Evolutionary conservation across 2,888 invertebrate genomes (phyloP).

Genomic region (Tanytarsus gracilentus): DNA sequence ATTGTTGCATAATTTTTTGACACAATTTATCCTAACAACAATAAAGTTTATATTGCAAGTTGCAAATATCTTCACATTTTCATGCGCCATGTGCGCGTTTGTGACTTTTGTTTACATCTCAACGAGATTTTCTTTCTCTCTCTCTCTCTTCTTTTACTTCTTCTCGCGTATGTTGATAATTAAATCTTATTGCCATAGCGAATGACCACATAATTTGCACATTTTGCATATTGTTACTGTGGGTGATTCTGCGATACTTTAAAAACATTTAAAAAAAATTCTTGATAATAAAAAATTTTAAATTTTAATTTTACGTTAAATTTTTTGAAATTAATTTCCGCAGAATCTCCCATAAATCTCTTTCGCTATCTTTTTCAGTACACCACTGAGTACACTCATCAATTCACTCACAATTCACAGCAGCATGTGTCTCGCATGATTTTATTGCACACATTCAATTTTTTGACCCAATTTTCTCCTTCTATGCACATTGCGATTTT

Average conservation of each 20-base stretch:
- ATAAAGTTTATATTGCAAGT: too few species aligned
- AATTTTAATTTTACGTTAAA: too few species aligned
- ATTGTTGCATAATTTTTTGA: too few species aligned
- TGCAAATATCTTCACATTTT: too few species aligned
- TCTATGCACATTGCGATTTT: background rate
- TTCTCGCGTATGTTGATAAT: too few species aligned
- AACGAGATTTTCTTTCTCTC: background rate
- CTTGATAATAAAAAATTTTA: too few species aligned
- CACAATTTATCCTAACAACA: too few species aligned
- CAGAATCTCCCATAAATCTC: too few species aligned
- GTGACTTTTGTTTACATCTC: background rate
- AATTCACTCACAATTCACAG: background rate
- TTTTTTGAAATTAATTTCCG: too few species aligned
- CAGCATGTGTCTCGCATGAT: background rate
- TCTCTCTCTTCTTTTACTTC: background rate
- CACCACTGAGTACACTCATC: constrained; percentile 2
- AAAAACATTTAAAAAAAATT: too few species aligned
- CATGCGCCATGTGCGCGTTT: too few species aligned
- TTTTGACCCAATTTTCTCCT: background rate
- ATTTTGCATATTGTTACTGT: background rate
- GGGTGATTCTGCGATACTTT: background rate
- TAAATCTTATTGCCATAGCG: constrained; percentile 1
- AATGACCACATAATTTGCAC: constrained; percentile 1
- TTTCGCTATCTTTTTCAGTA: too few species aligned
- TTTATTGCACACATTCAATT: constrained; percentile 7